A percentile compares a stretch with the other conserved stretches of the same genome.
Conservation (phyloP, 2,113 vertebrate species). For the Chaenocephalus aceratus region DNA sequence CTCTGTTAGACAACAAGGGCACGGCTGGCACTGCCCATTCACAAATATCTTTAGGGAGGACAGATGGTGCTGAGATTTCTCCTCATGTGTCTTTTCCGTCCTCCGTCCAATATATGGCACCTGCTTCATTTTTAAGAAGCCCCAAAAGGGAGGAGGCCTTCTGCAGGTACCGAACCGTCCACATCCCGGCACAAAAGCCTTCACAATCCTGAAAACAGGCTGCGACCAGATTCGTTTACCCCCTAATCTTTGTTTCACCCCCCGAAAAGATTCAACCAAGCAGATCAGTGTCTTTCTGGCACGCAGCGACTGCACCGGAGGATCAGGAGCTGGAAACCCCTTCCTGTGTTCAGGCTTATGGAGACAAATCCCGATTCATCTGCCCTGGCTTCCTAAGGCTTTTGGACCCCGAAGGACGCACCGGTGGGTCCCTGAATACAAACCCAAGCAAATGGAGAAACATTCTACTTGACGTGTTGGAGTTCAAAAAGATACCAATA, state of each 20-base stretch:
- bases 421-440: not conserved
- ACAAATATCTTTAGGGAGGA: slow-evolving; percentile 63
- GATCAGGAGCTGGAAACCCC: slow-evolving; percentile 23
- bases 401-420: not conserved
- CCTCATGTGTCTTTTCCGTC: slow-evolving; percentile 52
- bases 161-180: slow-evolving; percentile 66
- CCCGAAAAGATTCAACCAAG: slow-evolving; percentile 62
- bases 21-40: slow-evolving; percentile 57
- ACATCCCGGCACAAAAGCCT: slow-evolving; percentile 67
- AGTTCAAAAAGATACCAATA: not conserved
- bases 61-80: slow-evolving; percentile 73
- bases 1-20: slow-evolving; percentile 65
- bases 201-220: slow-evolving; percentile 60
- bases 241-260: slow-evolving; percentile 62
- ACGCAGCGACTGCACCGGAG: slow-evolving; percentile 2
- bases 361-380: slow-evolving; percentile 33
- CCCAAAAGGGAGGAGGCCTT: slow-evolving; percentile 33
- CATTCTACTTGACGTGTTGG: not conserved
- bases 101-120: slow-evolving; percentile 11
- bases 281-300: slow-evolving; percentile 51
- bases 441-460: not conserved
- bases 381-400: slow-evolving; percentile 29
- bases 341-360: slow-evolving; percentile 23
- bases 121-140: slow-evolving; percentile 15
- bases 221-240: slow-evolving; percentile 45